Evolutionary conservation across 2,797 vertebrate species (phyloP).

Genomic region (Diceros bicornis): DNA sequence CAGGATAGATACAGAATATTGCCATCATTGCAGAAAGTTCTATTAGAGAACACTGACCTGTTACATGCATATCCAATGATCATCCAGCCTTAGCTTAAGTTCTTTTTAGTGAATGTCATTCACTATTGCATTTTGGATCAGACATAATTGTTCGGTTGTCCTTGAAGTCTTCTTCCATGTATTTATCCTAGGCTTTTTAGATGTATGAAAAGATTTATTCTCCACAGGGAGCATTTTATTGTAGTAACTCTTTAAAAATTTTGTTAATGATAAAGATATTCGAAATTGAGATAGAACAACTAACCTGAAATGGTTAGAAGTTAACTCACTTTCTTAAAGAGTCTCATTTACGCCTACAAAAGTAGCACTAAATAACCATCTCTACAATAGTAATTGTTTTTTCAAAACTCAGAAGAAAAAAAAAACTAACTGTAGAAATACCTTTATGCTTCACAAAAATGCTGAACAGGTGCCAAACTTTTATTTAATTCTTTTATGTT

Average conservation of each 20-base stretch:
- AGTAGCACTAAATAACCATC: background rate
- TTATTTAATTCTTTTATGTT: constrained; percentile 49
- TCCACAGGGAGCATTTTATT: background rate
- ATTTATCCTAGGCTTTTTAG: background rate
- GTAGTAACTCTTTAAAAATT: background rate
- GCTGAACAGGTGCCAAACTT: constrained; percentile 3
- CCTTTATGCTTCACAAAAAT: constrained; percentile 9
- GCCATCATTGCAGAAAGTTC: background rate
- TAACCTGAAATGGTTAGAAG: background rate
- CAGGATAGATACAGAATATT: background rate
- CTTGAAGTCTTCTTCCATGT: constrained; percentile 30
- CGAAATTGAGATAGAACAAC: constrained; percentile 29
- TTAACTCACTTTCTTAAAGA: background rate
- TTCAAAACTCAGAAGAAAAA: constrained; percentile 30
- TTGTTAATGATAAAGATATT: constrained; percentile 13
- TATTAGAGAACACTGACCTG: background rate
- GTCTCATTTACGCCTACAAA: background rate
- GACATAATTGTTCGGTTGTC: background rate
- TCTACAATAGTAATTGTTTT: background rate
- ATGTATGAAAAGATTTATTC: background rate
- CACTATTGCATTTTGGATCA: background rate
- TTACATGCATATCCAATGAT: background rate
- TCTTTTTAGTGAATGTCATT: background rate
- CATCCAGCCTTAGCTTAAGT: background rate
- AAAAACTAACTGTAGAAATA: background rate